Evolutionary conservation across 2,797 vertebrate species (phyloP).

Genomic region (Scolopax bukidnonensis): DNA sequence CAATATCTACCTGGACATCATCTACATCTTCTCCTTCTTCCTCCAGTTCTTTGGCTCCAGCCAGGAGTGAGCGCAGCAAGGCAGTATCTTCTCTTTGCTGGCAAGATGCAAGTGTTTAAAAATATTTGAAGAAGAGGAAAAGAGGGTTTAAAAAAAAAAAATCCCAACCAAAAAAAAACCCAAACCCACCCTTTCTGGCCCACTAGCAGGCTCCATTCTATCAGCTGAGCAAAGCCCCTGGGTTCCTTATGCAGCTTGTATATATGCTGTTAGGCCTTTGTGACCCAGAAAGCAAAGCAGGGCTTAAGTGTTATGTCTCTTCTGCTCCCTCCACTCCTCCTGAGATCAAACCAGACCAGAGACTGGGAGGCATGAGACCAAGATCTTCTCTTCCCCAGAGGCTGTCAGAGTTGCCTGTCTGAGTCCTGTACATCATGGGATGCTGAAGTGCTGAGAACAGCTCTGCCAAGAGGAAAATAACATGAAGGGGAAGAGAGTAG

Average conservation of each 20-base stretch:
- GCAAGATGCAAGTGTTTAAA: neutral
- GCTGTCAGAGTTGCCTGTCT: neutral
- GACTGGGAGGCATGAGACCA: neutral
- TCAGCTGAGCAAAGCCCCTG: neutral
- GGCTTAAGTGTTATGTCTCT: constrained; percentile 24
- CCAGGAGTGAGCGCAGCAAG: constrained; percentile 70
- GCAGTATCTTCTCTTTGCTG: neutral
- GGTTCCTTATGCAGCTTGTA: constrained; percentile 58
- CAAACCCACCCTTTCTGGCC: neutral
- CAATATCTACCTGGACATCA: constrained; percentile 92
- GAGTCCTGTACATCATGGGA: neutral
- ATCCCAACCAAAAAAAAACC: neutral
- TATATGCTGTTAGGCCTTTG: constrained; percentile 41
- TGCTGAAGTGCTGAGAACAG: neutral
- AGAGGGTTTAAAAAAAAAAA: neutral
- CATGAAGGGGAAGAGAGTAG: neutral
- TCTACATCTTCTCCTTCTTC: constrained; percentile 94
- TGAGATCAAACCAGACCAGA: neutral
- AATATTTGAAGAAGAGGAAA: neutral
- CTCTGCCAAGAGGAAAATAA: neutral
- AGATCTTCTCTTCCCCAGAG: neutral
- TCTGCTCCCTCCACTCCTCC: neutral
- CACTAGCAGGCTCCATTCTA: constrained; percentile 15
- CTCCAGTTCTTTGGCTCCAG: constrained; percentile 90
- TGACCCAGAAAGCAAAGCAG: constrained; percentile 51